Base-by-base conservation (phyloP, 2,113 vertebrate species). In the Ursus arctos region DNA sequence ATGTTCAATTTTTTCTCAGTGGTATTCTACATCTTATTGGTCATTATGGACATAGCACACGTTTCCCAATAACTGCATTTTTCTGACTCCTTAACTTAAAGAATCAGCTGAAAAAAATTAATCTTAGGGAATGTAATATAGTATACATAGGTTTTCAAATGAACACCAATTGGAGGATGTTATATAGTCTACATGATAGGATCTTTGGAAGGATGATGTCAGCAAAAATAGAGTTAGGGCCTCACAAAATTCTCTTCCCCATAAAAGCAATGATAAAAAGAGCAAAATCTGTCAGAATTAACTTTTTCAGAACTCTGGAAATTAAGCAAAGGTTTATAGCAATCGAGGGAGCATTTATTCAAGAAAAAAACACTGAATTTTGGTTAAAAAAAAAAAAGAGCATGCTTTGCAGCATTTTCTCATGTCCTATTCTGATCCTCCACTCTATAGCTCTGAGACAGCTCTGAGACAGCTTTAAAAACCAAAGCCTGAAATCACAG, bases 241-340 rank as follows among this genome's bases (percentile, higher is more conserved):
- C 13, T 47, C 21, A 51, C 6, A 81, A 87, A 74, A 76, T 88
- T 91, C 3, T 59, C 83, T 67, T 21, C 11, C 21, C 31, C 67
- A 86, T 90, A 90, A 96, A 90, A 85, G 14, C 36, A 87, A 82
- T 16, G 31, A 77, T 31, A 83, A 88, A 91, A 88, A 7, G 74
- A 86, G 40, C 43, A 76, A 88, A 85, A 40, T 51, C 2, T 57
- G 4, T 91, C 63, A 91, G 36, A 69, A 74, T 65, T 33, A 90
- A 91, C 22, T 10, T 79, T 55, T 87, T 91, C 6, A 28, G 13
- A 86, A 55, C n/a, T 83, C 67, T 88, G 19, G n/a, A 55, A 59
- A 36, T 31, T 61, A 57, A 21, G 4, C 49, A 92, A 69, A 43
- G 18, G 7, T 77, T 88, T 28, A 0, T 6, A 87, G 76, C 47